These are phyloP conservation scores for Stramonita haemastoma DNA, from an alignment of 2,888 invertebrate species.

Conservation along the genomic window DNA sequence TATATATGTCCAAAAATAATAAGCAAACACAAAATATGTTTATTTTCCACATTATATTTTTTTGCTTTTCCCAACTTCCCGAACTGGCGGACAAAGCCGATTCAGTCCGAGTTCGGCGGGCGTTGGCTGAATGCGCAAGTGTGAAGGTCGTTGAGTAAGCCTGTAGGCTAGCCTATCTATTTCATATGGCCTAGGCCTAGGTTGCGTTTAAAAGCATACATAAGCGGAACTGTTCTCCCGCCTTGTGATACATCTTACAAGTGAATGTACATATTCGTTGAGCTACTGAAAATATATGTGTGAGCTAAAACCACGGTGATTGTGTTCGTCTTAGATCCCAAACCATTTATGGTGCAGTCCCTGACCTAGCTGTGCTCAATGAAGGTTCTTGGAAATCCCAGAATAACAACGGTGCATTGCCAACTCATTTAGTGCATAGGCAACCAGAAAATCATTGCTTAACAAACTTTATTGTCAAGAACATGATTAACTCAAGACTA, in stretches of 20 bases:
- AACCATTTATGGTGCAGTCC: slow-evolving; percentile 29
- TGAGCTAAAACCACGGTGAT: neutral
- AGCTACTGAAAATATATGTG: neutral
- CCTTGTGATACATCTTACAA: neutral
- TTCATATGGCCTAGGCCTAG: neutral
- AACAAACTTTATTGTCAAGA: too few relatives aligned
- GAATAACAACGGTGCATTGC: neutral
- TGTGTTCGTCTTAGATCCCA: neutral
- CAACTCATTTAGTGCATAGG: too few relatives aligned
- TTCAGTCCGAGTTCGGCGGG: slow-evolving; percentile 29
- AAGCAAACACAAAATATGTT: neutral
- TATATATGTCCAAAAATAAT: neutral
- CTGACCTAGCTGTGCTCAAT: neutral
- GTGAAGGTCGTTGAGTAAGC: slow-evolving; percentile 1
- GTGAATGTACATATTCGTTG: neutral
- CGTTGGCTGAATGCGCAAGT: neutral
- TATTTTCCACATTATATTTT: neutral
- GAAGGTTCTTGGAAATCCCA: slow-evolving; percentile 10
- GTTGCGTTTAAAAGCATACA: too few relatives aligned
- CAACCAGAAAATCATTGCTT: too few relatives aligned
- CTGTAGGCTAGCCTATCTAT: too few relatives aligned
- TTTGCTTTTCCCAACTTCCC: neutral
- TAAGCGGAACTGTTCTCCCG: neutral
- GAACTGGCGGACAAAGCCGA: slow-evolving; percentile 22
- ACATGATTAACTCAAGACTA: too few relatives aligned